phyloP scores from a whole-genome alignment of 2,113 vertebrate species.

The Ameiurus melas region DNA sequence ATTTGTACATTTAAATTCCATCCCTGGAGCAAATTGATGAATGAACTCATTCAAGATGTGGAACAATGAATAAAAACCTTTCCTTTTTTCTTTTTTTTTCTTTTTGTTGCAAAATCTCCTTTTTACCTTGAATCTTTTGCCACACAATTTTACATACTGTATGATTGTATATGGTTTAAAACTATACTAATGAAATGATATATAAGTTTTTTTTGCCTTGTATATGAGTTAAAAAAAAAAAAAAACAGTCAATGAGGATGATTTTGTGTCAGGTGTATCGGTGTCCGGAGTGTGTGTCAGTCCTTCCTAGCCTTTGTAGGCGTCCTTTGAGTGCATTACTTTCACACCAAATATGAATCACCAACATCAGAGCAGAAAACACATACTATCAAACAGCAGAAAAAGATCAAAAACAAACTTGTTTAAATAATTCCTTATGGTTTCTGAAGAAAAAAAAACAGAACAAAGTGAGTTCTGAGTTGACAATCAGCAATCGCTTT shows the following conservation, averaged over 20 bases:
- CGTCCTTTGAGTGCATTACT: conserved; percentile 22
- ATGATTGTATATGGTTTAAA: background rate
- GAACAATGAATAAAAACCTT: conserved; percentile 39
- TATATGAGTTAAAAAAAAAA: background rate
- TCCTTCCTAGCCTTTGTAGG: conserved; percentile 22
- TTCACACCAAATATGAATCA: conserved; percentile 40
- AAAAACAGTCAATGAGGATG: background rate
- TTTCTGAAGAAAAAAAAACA: background rate
- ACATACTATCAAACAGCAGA: background rate
- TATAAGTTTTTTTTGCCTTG: background rate
- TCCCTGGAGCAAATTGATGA: conserved; percentile 37
- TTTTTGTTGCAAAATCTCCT: conserved; percentile 9
- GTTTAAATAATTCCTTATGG: background rate
- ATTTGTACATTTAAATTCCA: conserved; percentile 44
- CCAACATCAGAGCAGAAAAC: background rate
- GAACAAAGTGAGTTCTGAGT: background rate
- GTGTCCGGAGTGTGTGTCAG: conserved; percentile 14
- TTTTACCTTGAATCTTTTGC: background rate
- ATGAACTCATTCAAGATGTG: conserved; percentile 18
- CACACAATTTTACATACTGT: background rate
- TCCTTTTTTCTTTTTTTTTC: background rate
- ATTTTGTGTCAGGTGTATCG: background rate
- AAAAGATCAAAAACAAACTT: background rate
- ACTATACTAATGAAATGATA: background rate
- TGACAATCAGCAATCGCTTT: background rate